Percentiles rank a stretch among this genome's conserved stretches.
Evolutionary conservation across 2,113 vertebrate genomes (phyloP).

Genomic region (Hippocampus comes): DNA sequence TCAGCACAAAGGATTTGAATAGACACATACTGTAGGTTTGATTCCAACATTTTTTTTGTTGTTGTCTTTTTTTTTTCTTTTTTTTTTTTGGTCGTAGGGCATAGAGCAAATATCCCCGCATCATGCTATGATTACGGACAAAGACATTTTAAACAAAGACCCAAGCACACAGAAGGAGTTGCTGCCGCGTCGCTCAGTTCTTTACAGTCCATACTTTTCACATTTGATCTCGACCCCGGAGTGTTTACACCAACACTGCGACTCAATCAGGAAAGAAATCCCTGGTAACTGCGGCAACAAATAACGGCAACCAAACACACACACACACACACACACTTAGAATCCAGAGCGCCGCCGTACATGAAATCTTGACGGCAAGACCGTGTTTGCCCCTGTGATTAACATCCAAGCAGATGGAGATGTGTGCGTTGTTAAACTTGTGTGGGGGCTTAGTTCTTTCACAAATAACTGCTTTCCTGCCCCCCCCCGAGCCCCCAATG

Average conservation of each 20-base stretch:
- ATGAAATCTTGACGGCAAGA: conserved; percentile 52
- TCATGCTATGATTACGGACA: conserved; percentile 22
- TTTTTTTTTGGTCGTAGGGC: conserved; percentile 2
- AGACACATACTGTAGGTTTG: conserved; percentile 33
- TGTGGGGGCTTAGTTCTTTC: conserved; percentile 63
- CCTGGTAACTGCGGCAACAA: conserved; percentile 49
- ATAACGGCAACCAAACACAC: conserved; percentile 39
- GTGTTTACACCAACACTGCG: conserved; percentile 14
- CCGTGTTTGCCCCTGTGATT: conserved; percentile 60
- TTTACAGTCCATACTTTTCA: conserved; percentile 10
- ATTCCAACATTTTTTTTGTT: conserved; percentile 21
- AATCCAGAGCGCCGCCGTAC: conserved; percentile 21
- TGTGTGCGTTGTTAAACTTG: conserved; percentile 51
- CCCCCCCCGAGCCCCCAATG: conserved; percentile 60
- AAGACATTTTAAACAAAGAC: conserved; percentile 26
- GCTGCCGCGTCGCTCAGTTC: conserved; percentile 2
- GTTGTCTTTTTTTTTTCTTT: not conserved
- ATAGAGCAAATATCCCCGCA: conserved; percentile 8
- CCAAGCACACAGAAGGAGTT: conserved; percentile 15
- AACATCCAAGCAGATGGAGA: conserved; percentile 57
- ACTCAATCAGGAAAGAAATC: conserved; percentile 27
- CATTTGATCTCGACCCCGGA: conserved; percentile 8
- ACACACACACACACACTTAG: conserved; percentile 7
- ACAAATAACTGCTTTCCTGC: conserved; percentile 30
- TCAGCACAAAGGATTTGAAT: conserved; percentile 41